phyloP scores from a whole-genome alignment of 2,797 vertebrate species.

The Galaxias olidus region DNA sequence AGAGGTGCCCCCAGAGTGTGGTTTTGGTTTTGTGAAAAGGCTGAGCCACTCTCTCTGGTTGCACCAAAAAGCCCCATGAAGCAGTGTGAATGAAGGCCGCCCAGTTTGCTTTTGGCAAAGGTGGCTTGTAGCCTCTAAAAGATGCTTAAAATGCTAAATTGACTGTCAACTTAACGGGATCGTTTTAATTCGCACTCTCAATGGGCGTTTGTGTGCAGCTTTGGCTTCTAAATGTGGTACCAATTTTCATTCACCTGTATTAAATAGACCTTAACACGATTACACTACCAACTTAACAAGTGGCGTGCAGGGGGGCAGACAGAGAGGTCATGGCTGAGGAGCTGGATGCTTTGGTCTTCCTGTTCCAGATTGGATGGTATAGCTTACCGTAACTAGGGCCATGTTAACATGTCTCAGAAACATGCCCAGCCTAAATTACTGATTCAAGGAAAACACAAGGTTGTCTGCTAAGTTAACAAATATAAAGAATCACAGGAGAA shows the following conservation, averaged over 20 bases:
- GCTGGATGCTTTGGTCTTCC: constrained; percentile 1
- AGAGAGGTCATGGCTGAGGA: neutral
- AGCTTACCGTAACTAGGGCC: constrained; percentile 4
- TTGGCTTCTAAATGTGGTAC: constrained; percentile 4
- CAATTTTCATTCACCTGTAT: constrained; percentile 18
- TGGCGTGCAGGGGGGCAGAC: neutral
- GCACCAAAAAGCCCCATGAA: constrained; percentile 41
- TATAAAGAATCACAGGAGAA: constrained; percentile 20
- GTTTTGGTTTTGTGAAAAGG: constrained; percentile 14
- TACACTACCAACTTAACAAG: neutral
- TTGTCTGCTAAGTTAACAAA: constrained; percentile 20
- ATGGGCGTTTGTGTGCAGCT: constrained; percentile 13
- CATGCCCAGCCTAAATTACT: constrained; percentile 1
- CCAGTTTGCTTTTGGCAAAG: constrained; percentile 33
- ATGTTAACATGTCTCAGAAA: constrained; percentile 11
- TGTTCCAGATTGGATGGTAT: neutral
- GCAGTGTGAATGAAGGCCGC: constrained; percentile 21
- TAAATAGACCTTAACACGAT: constrained; percentile 7
- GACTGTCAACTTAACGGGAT: constrained; percentile 11
- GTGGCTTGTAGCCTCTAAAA: constrained; percentile 17
- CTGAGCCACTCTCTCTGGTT: constrained; percentile 42
- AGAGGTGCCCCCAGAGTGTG: constrained; percentile 28
- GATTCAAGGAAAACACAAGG: constrained; percentile 8
- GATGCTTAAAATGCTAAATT: constrained; percentile 7
- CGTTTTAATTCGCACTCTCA: constrained; percentile 15